Evolutionary conservation across 2,797 vertebrate species (phyloP).

Genomic region (Neomorphus geoffroyi): DNA sequence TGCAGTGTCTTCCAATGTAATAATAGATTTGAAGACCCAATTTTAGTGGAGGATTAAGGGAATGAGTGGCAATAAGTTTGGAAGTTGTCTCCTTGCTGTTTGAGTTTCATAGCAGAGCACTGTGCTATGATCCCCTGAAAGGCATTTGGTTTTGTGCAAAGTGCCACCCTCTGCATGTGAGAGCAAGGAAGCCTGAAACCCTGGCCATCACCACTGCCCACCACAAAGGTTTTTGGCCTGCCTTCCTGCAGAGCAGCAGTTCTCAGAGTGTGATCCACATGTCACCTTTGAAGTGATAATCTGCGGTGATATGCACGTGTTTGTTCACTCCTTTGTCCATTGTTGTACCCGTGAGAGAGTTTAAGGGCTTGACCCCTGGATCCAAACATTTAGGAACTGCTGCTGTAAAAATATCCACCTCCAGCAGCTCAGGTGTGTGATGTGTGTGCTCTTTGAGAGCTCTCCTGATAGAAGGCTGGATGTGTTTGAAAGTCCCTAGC

Average conservation of each 20-base stretch:
- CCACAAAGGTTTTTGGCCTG: background rate
- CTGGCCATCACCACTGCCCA: background rate
- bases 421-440: background rate
- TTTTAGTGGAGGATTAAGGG: background rate
- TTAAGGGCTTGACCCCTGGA: constrained; percentile 52
- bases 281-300: constrained; percentile 68
- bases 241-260: constrained; percentile 5
- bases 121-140: background rate
- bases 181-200: background rate
- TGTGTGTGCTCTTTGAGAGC: background rate
- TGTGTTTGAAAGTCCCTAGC: background rate
- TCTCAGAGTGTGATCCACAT: constrained; percentile 36
- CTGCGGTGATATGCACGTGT: background rate
- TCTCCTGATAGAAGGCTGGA: background rate
- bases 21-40: background rate
- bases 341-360: constrained; percentile 27
- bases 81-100: background rate
- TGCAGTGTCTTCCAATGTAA: background rate
- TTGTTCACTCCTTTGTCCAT: constrained; percentile 60
- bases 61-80: background rate
- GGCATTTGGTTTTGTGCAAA: background rate
- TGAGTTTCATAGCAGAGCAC: background rate
- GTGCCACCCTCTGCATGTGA: background rate
- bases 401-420: constrained; percentile 43
- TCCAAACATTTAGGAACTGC: constrained; percentile 32